A percentile compares a stretch with the other conserved stretches of the same genome.
Conservation (phyloP, 2,113 vertebrate species). For the Eonycteris spelaea region DNA sequence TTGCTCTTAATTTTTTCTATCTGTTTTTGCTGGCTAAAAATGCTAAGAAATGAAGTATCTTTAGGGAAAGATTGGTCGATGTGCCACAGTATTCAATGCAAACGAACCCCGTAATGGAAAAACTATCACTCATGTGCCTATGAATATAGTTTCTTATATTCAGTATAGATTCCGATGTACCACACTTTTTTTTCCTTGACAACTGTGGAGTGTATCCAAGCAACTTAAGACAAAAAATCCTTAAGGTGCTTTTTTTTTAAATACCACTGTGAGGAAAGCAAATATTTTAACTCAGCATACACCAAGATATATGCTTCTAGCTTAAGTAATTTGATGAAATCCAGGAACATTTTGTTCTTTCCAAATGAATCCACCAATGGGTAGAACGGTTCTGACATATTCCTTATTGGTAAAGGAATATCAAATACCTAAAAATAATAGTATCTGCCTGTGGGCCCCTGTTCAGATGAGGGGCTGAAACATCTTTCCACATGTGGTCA, state of each 20-base stretch:
- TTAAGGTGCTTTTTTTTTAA: constrained; percentile 9
- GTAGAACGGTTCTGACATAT: not conserved
- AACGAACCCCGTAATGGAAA: constrained; percentile 40
- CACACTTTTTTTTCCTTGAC: not conserved
- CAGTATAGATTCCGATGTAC: not conserved
- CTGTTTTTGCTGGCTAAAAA: constrained; percentile 41
- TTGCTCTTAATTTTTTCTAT: constrained; percentile 49
- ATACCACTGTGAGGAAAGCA: not conserved
- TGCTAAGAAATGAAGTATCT: constrained; percentile 36
- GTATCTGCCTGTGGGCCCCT: not conserved
- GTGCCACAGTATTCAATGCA: constrained; percentile 17
- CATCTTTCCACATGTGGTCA: not conserved
- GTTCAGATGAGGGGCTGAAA: constrained; percentile 2
- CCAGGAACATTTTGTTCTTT: not conserved
- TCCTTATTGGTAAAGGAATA: constrained; percentile 9
- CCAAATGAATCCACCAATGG: not conserved
- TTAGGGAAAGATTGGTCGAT: not conserved
- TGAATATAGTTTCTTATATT: constrained; percentile 53
- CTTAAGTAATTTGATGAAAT: constrained; percentile 20
- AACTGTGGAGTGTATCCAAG: not conserved
- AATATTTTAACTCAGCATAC: constrained; percentile 19
- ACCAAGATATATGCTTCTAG: not conserved
- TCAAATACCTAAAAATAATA: constrained; percentile 5
- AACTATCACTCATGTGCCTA: not conserved
- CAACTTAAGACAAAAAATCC: not conserved